Evolutionary conservation across 2,888 invertebrate species (phyloP), one percentile per base, ranked within the genome.

Genomic region (Drosophila ezoana): DNA sequence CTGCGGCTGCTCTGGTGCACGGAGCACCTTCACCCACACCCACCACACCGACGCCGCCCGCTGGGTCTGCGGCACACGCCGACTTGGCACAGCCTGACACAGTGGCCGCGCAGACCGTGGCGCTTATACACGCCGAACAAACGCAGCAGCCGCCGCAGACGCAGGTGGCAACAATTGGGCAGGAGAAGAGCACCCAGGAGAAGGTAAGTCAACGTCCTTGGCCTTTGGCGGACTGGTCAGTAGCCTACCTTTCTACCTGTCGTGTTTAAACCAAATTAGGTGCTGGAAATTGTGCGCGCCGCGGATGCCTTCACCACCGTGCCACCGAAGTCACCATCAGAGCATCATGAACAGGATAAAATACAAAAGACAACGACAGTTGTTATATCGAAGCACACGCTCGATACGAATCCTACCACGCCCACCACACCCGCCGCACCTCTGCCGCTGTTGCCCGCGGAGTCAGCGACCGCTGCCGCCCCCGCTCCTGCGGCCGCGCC

Each of bases 371-470:
- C 97, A 63, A 98, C 98, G 76, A 98, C 97, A 11, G 96, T 98
- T 86, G 97, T 98, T 62, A 97, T 98, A 97, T 97, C 97, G 92
- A 97, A 97, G 92, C 98, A 98, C 92, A 97, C 97, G 62, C 93
- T 97, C 86, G 97, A 96, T 78, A 92, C 92, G 66, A 91, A 92
- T 87, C 91, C 91, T 40, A 82, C 90, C 52, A 84, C 90, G 57
- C 87, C 81, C 60, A 83, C 88, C 60, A 89, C 87, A 20, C 83
- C 89, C 52, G 84, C 90, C 53, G 84, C 90, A 69, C 79, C 90
- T 11, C 52, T 79, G n/a, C 58, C 13, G 40, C 61, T 40, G 54
- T 43, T 58, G 47, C 40, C 71, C 23, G 28, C 57, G 13, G 68
- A 77, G 61, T 71, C 76, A 61, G 60, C 74, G 59, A 80, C 65